Base-by-base conservation (phyloP, 2,113 vertebrate genomes). In the Varanus komodoensis region DNA sequence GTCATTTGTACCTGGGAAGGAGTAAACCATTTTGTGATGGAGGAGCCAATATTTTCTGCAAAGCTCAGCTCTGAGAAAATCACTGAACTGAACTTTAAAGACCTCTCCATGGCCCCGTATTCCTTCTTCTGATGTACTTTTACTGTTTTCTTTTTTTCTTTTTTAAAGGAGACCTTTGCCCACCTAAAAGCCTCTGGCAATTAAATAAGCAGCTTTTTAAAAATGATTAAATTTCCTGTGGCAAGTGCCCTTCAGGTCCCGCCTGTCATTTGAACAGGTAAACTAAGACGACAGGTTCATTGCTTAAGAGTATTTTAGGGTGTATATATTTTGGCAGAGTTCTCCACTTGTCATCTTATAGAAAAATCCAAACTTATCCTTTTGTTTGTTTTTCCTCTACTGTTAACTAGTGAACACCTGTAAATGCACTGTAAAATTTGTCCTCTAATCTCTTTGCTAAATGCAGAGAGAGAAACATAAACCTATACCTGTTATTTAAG, bases 231-330 rank as follows among this genome's bases (percentile, higher is more conserved):
- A 92, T 29, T 48, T 94, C 8, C 23, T 38, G 21, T 9, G 93
- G 80, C 79, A 88, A 95, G 64, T 85, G 92, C 52, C 90, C 89
- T 94, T 94, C 86, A 93, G 95, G 93, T 97, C 89, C 84, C 11
- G 5, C 27, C 19, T 91, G 90, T 91, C 85, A 94, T 94, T 80
- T 92, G 88, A 95, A 96, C 94, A 96, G 91, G 95, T 96, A 95
- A 95, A 96, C 94, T 88, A 85, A 73, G 94, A 90, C 89, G 95
- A 96, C 95, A 95, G 89, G 90, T 90, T 94, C 94, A 95, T 97
- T 96, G 97, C 96, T 95, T 98, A 95, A 95, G 96, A 94, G 81
- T 94, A 96, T 91, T 95, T 96, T 96, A 96, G 97, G 94, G 78
- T 92, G 80, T 95, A 96, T 97, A 96, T 90, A 96, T 93, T 96